Evolutionary conservation across 2,888 invertebrate genomes (phyloP).

Genomic region (Dryobota labecula): DNA sequence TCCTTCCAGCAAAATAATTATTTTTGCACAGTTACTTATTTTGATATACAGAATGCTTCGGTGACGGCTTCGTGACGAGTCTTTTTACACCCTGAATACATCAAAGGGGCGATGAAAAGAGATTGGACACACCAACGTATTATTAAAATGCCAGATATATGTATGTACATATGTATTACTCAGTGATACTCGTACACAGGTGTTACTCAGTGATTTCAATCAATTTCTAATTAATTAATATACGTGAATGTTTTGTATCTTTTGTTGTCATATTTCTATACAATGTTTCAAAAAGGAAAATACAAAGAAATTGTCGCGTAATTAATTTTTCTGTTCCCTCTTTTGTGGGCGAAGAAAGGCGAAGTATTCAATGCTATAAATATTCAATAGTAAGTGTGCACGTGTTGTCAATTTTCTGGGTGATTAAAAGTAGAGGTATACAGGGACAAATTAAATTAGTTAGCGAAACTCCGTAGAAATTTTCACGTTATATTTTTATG

Average conservation of each 20-base stretch:
- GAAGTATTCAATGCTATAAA: background rate
- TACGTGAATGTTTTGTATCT: conserved; percentile 38
- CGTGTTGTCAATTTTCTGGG: conserved; percentile 15
- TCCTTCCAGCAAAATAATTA: background rate
- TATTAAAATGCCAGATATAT: conserved; percentile 24
- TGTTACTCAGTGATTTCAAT: conserved; percentile 50
- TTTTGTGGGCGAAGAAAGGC: conserved; percentile 33
- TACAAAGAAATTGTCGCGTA: conserved; percentile 38
- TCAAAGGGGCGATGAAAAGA: conserved; percentile 4
- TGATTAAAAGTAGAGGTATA: conserved; percentile 20
- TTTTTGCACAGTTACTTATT: background rate
- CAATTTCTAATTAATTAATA: conserved; percentile 56
- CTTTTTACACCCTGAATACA: background rate
- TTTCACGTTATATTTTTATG: too few relatives aligned
- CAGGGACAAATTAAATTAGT: too few relatives aligned
- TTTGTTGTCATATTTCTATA: conserved; percentile 43
- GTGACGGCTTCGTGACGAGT: background rate
- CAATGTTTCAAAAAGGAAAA: conserved; percentile 21
- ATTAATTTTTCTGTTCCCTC: conserved; percentile 23
- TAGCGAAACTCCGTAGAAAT: too few relatives aligned
- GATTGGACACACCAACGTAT: background rate
- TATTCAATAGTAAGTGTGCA: background rate
- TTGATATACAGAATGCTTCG: background rate
- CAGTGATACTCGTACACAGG: conserved; percentile 46
- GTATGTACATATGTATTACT: background rate